Evolutionary conservation across 1,140 invertebrate species (phyloP), one percentile per base, ranked within the genome.

Genomic region (roundworm (Caenorhabditis elegans)): DNA sequence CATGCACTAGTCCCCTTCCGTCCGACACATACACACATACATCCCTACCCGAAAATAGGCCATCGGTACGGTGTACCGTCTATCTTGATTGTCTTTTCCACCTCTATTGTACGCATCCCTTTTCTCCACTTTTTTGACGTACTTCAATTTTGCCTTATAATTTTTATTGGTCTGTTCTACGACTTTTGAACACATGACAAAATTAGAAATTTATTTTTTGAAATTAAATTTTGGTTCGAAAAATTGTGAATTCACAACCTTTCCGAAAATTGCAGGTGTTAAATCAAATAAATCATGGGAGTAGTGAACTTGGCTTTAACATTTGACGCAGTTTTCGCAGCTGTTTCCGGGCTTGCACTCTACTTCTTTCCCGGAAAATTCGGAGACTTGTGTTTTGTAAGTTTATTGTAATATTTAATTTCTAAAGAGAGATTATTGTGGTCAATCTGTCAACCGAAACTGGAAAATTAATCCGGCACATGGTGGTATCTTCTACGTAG

Each of bases 31-130:
- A 4, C n/a, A n/a, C n/a, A n/a, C n/a, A n/a, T n/a, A n/a, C n/a
- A 4, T 60, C 22, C 31, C 31, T 15, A 15, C 31, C 31, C 28
- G 60, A 70, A 70, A 70, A 70, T 70, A 70, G 60, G 60, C 60
- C 60, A 70, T 70, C 60, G 60, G 4, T 8, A n/a, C 5, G 34
- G 28, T 70, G 60, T 70, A 70, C 60, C 60, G 60, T 70, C 60
- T 70, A 70, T 70, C 60, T 70, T 70, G 60, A 36, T 70, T 70
- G 60, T 39, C 60, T 70, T 70, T 70, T 70, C 34, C 28, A 6
- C 17, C 6, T 39, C 34, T 43, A 43, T 70, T 17, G n/a, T n/a
- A n/a, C n/a, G n/a, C n/a, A n/a, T n/a, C 34, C 22, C n/a, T 39
- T 70, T 70, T 26, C 19, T 39, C 22, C 26, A 3, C n/a, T 22